Percentiles rank a stretch among this genome's conserved stretches.
Conservation (phyloP, 2,113 vertebrate genomes). For the Girardinichthys multiradiatus region DNA sequence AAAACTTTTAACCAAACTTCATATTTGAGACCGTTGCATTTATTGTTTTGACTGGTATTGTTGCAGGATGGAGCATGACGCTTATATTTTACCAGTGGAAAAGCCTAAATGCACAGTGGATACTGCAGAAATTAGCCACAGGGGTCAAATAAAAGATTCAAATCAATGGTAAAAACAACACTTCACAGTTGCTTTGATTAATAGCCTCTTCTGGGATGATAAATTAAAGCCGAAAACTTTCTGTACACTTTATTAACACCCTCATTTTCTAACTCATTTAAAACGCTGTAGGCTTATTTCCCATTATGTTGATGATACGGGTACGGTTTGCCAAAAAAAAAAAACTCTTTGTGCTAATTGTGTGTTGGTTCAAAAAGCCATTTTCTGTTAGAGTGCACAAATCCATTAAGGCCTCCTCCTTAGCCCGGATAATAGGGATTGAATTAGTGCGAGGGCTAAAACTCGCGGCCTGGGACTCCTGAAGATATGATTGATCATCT, state of each 20-base stretch:
- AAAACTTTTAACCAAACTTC: neutral
- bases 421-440: constrained; percentile 89
- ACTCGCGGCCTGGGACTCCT: constrained; percentile 60
- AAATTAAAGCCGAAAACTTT: constrained; percentile 79
- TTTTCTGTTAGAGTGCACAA: constrained; percentile 99
- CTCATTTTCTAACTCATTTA: constrained; percentile 86
- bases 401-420: constrained; percentile 94
- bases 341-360: constrained; percentile 92
- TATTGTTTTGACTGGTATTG: constrained; percentile 11
- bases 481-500: constrained; percentile 97
- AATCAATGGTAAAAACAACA: constrained; percentile 75
- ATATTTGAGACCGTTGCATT: neutral
- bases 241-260: constrained; percentile 73
- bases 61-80: constrained; percentile 4
- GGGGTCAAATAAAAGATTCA: constrained; percentile 69
- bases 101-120: constrained; percentile 21
- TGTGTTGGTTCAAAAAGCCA: constrained; percentile 94
- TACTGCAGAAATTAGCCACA: constrained; percentile 62
- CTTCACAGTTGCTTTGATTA: constrained; percentile 72
- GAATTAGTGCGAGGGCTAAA: constrained; percentile 92
- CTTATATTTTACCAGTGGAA: constrained; percentile 3
- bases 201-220: constrained; percentile 67
- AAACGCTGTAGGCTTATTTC: constrained; percentile 83
- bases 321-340: constrained; percentile 77
- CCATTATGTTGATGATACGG: constrained; percentile 83